Evolutionary conservation across 2,888 invertebrate genomes (phyloP), one percentile per base, ranked within the genome.

Genomic region (Amiota communis): DNA sequence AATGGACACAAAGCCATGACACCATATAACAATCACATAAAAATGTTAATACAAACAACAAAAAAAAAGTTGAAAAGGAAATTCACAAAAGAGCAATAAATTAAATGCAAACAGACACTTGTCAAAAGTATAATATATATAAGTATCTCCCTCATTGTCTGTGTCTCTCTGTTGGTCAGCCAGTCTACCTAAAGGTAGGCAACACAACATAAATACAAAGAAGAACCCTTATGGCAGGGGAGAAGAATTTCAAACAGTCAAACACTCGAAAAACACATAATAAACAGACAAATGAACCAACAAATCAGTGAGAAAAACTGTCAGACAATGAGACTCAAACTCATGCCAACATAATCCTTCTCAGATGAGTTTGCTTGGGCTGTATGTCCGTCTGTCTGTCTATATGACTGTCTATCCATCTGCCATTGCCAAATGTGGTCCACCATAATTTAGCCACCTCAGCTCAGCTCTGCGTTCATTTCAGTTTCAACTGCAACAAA

Each of bases 91-190:
- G 46, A 63, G 69, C 69, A 69, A 69, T 83, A 83, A 85, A 83
- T 83, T 81, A 78, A 83, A 85, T 85, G 80, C 79, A 83, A 77
- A 79, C 75, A 74, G 75, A 46, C 74, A 73, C 80, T 76, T 78
- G 84, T 82, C 82, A 82, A 81, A 84, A 75, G 74, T 63, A 36
- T 46, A 36, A 36, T 36, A 6, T 36, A 36, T 36, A 36, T 36
- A 36, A 36, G 36, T 36, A 36, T 36, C 36, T 36, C 36, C 6
- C 36, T 6, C 4, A 4, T 6, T 36, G 36, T 36, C 36, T 36
- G 36, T 36, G 4, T 36, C 36, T 36, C 36, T 36, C 36, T 36
- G 36, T 6, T 36, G 2, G 36, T 36, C 8, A 36, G 23, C 46
- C 23, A 63, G 63, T 20, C 11, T n/a, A 46, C 46, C 63, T 63